phyloP scores from a whole-genome alignment of 1,140 invertebrate species.

The Neuroterus valhalla region DNA sequence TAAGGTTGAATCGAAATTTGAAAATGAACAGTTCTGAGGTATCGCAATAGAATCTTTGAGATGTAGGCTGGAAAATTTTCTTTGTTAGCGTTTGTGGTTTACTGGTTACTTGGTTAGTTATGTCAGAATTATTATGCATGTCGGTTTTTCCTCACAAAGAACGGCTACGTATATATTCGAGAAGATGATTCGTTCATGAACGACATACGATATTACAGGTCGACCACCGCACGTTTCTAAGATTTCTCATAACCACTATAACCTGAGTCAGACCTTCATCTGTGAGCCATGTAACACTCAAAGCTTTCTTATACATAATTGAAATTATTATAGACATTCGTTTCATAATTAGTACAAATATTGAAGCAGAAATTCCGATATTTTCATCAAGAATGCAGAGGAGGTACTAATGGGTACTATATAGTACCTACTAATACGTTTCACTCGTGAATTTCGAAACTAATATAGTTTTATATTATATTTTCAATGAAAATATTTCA shows the following conservation, averaged over 20 bases:
- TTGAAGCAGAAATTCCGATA: too few relatives aligned
- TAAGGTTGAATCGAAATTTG: too few relatives aligned
- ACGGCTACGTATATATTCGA: not conserved
- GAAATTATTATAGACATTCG: not conserved
- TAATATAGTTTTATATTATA: too few relatives aligned
- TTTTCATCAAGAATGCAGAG: too few relatives aligned
- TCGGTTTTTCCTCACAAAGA: not conserved
- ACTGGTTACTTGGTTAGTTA: not conserved
- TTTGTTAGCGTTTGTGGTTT: not conserved
- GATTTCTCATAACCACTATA: constrained; percentile 36
- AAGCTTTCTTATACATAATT: not conserved
- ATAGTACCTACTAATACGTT: too few relatives aligned
- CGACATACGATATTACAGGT: constrained; percentile 22
- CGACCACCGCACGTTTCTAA: constrained; percentile 42
- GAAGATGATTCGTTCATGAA: constrained; percentile 14
- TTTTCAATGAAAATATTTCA: too few relatives aligned
- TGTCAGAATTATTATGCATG: not conserved
- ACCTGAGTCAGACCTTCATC: not conserved
- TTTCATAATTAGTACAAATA: too few relatives aligned
- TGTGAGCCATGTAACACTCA: not conserved
- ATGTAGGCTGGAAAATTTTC: not conserved
- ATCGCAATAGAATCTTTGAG: too few relatives aligned
- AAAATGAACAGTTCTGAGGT: too few relatives aligned
- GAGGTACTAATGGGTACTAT: too few relatives aligned
- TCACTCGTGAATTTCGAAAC: too few relatives aligned